Evolutionary conservation across 2,888 invertebrate genomes (phyloP), one percentile per base, ranked within the genome.

Genomic region (Limnephilus marmoratus): DNA sequence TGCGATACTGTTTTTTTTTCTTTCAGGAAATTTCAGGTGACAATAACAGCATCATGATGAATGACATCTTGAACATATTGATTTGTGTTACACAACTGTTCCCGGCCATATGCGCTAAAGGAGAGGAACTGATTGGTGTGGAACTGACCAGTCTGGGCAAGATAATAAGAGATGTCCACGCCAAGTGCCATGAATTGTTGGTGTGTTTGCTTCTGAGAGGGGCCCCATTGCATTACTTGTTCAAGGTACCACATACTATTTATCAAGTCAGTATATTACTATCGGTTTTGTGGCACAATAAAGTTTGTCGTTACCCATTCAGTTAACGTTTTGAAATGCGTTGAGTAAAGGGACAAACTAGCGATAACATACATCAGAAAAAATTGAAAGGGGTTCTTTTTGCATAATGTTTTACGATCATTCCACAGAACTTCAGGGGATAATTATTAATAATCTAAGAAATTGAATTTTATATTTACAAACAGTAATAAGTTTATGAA

Each of bases 151-250:
- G 96, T 93, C 96, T 97, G 94, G 96, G 97, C 15, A 97, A 98
- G 93, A 97, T 97, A 90, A 97, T 98, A n/a, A 96, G 98, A 86
- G 98, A 98, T 94, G 97, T 98, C 24, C 98, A 98, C 94, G 97
- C 98, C 0, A 98, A 98, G 94, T 98, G 98, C 95, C 97, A 97
- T 94, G 98, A 98, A 94, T 95, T 98, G 87, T 97, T 98, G 94
- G 97, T 97, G 93, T 98, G 98, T 93, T 96, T 98, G 24, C 95
- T 98, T 15, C 96, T 98, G 87, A 96, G 98, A 93, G 98, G 98
- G 0, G 97, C 98, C 18, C 97, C 98, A 0, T 95, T 98, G 83
- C 97, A 98, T 94, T 97, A 97, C 93, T 96, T 98, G 81, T 97
- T 98, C 94, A 98, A 98, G 96, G 98, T 98, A 68, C 4, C 18